Conservation (phyloP, 2,888 invertebrate genomes). For the Nephrotoma guestfalica region DNA sequence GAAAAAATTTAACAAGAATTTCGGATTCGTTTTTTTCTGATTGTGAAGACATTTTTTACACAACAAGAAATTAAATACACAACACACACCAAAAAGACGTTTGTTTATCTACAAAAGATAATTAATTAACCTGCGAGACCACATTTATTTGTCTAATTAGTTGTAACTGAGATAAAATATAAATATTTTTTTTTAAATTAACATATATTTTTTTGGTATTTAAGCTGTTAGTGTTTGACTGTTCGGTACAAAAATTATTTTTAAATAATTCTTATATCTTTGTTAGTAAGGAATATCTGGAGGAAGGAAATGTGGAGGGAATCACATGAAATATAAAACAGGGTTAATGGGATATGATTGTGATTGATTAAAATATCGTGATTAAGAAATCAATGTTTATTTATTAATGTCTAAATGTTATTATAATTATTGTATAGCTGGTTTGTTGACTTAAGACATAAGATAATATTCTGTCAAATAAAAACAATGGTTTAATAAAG, state of each 20-base stretch:
- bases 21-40: background rate
- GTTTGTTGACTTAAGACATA: background rate
- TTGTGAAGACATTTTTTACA: background rate
- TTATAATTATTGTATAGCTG: background rate
- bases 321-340: background rate
- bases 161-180: background rate
- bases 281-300: background rate
- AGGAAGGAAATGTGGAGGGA: background rate
- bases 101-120: background rate
- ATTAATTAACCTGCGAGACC: background rate
- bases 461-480: too few relatives aligned
- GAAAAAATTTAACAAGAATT: background rate
- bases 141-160: constrained; percentile 5
- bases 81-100: background rate
- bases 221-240: background rate
- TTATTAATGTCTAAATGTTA: background rate
- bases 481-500: too few relatives aligned
- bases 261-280: background rate
- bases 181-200: background rate
- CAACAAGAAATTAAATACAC: background rate
- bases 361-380: background rate
- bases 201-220: background rate
- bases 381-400: background rate
- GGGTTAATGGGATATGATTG: background rate
- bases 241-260: background rate